Conservation (phyloP, 2,113 vertebrate genomes). For the Bufo gargarizans region DNA sequence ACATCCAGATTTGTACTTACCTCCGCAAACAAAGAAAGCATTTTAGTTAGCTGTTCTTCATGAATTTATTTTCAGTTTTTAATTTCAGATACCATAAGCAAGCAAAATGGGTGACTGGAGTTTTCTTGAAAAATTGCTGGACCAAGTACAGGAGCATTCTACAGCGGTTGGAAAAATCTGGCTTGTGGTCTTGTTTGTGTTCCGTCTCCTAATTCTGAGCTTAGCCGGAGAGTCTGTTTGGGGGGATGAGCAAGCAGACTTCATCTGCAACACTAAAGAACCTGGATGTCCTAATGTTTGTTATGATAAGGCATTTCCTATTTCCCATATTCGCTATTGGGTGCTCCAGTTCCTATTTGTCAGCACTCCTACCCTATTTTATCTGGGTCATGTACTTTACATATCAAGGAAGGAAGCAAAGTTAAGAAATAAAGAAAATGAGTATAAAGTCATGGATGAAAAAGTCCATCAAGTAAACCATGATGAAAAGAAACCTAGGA, state of each 20-base stretch:
- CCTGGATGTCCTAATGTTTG: constrained; percentile 90
- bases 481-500: constrained; percentile 74
- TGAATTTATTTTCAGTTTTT: neutral
- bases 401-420: constrained; percentile 70
- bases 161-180: constrained; percentile 90
- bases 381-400: constrained; percentile 89
- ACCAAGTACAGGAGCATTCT: constrained; percentile 93
- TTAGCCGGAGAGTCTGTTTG: constrained; percentile 90
- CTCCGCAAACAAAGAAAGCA: no score
- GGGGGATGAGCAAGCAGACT: constrained; percentile 92
- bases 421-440: constrained; percentile 68
- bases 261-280: constrained; percentile 90
- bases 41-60: no score
- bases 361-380: constrained; percentile 91
- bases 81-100: constrained; percentile 15
- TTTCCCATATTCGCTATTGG: constrained; percentile 96
- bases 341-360: constrained; percentile 96
- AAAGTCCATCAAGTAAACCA: constrained; percentile 64
- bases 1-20: no score
- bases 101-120: constrained; percentile 91
- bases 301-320: constrained; percentile 93
- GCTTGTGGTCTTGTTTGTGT: constrained; percentile 95
- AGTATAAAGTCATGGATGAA: constrained; percentile 68
- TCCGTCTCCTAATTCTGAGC: constrained; percentile 91
- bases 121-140: constrained; percentile 91